Evolutionary conservation across 2,113 vertebrate species (phyloP), one percentile per base, ranked within the genome.

Genomic region (Colaptes auratus): DNA sequence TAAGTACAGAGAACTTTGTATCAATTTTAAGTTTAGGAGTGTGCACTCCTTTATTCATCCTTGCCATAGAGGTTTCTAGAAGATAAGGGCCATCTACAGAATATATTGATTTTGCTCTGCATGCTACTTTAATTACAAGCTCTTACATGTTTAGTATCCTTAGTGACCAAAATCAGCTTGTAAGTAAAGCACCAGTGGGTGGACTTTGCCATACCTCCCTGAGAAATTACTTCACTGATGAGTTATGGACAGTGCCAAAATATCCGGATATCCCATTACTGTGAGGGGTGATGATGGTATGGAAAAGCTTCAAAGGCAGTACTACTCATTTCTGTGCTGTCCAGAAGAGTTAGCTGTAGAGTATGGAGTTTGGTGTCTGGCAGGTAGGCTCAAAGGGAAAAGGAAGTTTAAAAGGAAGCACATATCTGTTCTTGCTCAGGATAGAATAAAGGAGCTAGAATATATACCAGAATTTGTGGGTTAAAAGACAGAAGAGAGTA

Each of bases 361-460:
- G 33, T 31, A 53, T 35, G 33, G 53, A 71, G 9, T 24, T 44
- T 48, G 12, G 12, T 39, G 15, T 31, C 72, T 35, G 48, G 31
- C 36, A 78, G n/a, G 46, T 31, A 69, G 36, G n/a, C 30, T 79
- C 27, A 39, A 19, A 15, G 23, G 7, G 3, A 31, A 79, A 87
- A 79, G 4, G 8, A 75, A 11, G 4, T 76, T 82, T 90, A 33
- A 16, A 55, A 3, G 12, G 15, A 74, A 16, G 7, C 4, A 33
- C 0, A 0, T 21, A 12, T 7, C 12, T 69, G 10, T 8, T 73
- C 60, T 23, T 78, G 20, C 46, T 28, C 65, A 8, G 25, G n/a
- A 67, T 33, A 70, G 13, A 81, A 18, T 44, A 64, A 82, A 63
- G 64, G 15, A 81, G 4, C 24, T 86, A 27, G 46, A 70, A 82